phyloP scores from a whole-genome alignment of 2,888 invertebrate species.

The Polyploca ridens region DNA sequence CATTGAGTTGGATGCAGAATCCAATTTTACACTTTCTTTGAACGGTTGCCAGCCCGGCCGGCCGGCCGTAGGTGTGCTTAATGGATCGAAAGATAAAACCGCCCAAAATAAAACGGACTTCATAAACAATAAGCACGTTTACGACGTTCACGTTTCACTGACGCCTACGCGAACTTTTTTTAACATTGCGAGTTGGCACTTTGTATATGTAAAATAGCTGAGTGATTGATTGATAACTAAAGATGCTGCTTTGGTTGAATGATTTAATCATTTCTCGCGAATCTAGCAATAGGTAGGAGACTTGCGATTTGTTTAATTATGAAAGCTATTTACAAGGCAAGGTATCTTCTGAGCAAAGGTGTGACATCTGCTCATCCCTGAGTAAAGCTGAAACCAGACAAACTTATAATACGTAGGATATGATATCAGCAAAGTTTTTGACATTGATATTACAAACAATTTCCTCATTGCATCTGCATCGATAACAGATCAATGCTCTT shows the following conservation, averaged over 20 bases:
- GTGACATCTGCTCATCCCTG: too few relatives aligned
- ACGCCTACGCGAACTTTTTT: conserved; percentile 56
- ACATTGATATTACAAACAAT: background rate
- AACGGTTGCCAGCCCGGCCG: conserved; percentile 68
- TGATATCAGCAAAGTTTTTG: background rate
- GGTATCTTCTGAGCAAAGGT: too few relatives aligned
- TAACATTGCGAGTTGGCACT: conserved; percentile 35
- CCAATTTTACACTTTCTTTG: conserved; percentile 80
- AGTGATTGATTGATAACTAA: conserved; percentile 8
- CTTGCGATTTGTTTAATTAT: too few relatives aligned
- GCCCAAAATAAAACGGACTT: conserved; percentile 72
- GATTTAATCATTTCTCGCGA: background rate
- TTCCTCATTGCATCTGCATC: background rate
- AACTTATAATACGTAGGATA: background rate
- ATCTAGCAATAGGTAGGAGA: too few relatives aligned
- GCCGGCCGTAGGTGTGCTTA: conserved; percentile 67
- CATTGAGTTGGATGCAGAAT: conserved; percentile 52
- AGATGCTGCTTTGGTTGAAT: background rate
- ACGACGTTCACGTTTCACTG: conserved; percentile 47
- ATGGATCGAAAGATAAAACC: conserved; percentile 80
- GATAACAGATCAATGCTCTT: conserved; percentile 7
- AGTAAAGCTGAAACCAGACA: too few relatives aligned
- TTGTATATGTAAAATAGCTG: background rate
- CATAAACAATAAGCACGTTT: conserved; percentile 79
- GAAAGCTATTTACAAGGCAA: background rate